Evolutionary conservation across 92 coral and sea anemone species (phyloP).

Genomic region (Porites lobata): DNA sequence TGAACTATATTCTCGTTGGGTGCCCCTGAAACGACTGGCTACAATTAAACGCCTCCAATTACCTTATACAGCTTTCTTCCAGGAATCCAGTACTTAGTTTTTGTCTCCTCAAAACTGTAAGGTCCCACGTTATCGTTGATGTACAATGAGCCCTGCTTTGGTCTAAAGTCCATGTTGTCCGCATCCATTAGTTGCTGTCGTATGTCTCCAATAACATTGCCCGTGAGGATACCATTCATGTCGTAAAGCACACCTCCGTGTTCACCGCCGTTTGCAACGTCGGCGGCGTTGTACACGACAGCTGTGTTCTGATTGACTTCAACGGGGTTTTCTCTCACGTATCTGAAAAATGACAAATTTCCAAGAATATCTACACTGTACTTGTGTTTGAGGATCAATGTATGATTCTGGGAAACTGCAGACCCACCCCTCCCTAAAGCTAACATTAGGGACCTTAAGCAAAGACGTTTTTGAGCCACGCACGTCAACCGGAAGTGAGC

Average conservation of each 20-base stretch:
- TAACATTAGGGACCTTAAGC: too few species aligned
- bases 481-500: too few species aligned
- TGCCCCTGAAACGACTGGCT: too few species aligned
- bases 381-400: too few species aligned
- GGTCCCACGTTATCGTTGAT: constrained; percentile 69
- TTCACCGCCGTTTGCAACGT: constrained; percentile 76
- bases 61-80: constrained; percentile 65
- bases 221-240: constrained; percentile 63
- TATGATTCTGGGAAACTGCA: too few species aligned
- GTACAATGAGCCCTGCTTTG: constrained; percentile 56
- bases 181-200: constrained; percentile 72
- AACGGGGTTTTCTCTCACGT: constrained; percentile 70
- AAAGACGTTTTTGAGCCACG: too few species aligned
- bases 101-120: constrained; percentile 60
- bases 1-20: too few species aligned
- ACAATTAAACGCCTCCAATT: too few species aligned
- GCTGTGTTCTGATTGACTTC: constrained; percentile 66
- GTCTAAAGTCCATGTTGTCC: constrained; percentile 80
- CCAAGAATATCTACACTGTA: too few species aligned
- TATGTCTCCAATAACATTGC: constrained; percentile 64
- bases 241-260: constrained; percentile 58
- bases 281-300: constrained; percentile 74
- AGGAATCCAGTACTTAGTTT: constrained; percentile 73
- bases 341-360: background rate
- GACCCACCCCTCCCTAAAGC: too few species aligned